These are phyloP conservation scores for Toxostoma redivivum DNA, from an alignment of 2,113 vertebrate genomes.

Conservation along the genomic window DNA sequence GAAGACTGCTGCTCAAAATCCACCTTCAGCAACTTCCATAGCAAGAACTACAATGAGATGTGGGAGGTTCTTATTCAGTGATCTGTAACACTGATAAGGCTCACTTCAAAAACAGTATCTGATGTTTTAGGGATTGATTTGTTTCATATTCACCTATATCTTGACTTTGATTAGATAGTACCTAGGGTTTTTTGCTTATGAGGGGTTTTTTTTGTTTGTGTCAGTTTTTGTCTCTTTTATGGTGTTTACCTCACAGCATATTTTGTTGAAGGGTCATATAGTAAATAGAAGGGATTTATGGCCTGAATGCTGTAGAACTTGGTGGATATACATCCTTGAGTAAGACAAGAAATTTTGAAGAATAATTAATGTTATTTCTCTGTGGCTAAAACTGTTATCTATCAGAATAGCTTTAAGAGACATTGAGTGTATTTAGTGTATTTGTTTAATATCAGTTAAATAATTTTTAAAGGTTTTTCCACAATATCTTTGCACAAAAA, in stretches of 20 bases:
- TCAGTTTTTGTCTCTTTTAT: neutral
- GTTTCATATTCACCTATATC: neutral
- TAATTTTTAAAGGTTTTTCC: neutral
- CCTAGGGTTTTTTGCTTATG: neutral
- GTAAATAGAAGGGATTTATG: neutral
- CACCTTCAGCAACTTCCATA: neutral
- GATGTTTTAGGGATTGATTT: neutral
- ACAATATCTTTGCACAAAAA: neutral
- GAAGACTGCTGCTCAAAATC: neutral
- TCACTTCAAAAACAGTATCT: neutral
- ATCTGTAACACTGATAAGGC: neutral
- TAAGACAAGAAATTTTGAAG: neutral
- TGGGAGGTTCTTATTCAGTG: neutral
- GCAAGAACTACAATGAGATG: neutral
- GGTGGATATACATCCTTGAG: neutral
- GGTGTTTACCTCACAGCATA: neutral
- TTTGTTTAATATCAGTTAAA: neutral
- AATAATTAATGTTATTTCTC: neutral
- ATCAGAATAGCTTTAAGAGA: neutral
- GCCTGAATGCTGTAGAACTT: neutral
- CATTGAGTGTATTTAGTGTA: neutral
- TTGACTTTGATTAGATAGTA: neutral
- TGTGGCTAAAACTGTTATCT: neutral
- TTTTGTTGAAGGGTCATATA: neutral
- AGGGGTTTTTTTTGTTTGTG: neutral